A percentile compares a stretch with the other conserved stretches of the same genome.
phyloP scores from a whole-genome alignment of 1,140 invertebrate genomes.

The Charaxes varanes region DNA sequence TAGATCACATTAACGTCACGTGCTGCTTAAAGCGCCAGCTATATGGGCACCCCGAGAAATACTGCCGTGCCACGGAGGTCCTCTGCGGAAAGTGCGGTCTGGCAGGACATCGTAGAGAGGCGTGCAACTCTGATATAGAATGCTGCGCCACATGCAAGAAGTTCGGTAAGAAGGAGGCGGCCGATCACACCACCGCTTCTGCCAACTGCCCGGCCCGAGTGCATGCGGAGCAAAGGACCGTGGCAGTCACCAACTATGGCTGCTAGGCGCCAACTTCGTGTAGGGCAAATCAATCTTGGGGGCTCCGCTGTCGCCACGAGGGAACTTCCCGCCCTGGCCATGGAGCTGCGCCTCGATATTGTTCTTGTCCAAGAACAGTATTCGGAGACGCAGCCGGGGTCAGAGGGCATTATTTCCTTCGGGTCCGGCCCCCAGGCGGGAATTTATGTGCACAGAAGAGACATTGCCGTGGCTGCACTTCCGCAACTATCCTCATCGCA shows the following conservation, averaged over 20 bases:
- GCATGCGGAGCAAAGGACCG: not conserved
- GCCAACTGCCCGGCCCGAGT: conserved; percentile 14
- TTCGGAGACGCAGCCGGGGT: not conserved
- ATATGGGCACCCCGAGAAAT: conserved; percentile 28
- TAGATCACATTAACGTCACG: conserved; percentile 15
- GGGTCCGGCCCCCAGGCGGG: not conserved
- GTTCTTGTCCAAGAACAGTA: conserved; percentile 14
- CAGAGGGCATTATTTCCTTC: not conserved
- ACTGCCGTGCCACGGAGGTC: conserved; percentile 11
- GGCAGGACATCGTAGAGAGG: conserved; percentile 11
- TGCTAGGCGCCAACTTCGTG: not conserved
- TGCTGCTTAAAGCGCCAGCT: conserved; percentile 30
- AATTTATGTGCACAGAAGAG: not conserved
- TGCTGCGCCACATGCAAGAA: conserved; percentile 22
- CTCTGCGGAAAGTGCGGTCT: conserved; percentile 20
- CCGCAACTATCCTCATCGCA: conserved; percentile 7
- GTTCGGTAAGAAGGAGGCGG: conserved; percentile 1
- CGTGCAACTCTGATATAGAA: conserved; percentile 6
- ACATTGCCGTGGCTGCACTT: not conserved
- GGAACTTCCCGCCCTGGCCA: conserved; percentile 3
- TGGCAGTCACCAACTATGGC: conserved; percentile 4
- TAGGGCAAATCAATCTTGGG: conserved; percentile 11
- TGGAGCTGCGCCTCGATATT: conserved; percentile 1
- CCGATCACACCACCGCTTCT: conserved; percentile 11
- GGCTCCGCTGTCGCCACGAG: conserved; percentile 2